Evolutionary conservation across 2,113 vertebrate species (phyloP).

Genomic region (Maccullochella peelii): DNA sequence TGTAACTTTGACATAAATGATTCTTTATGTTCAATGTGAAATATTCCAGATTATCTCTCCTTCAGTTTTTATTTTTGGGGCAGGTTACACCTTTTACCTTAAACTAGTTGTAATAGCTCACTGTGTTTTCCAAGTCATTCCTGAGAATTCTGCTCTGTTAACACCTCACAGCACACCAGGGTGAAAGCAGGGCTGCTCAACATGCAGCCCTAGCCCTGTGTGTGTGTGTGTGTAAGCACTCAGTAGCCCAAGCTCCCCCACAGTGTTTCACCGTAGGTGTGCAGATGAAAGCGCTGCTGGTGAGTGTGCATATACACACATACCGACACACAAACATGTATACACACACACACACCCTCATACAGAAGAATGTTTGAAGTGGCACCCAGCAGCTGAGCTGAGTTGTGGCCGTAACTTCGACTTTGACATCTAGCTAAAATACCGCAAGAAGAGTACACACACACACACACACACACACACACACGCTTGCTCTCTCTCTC

Average conservation of each 20-base stretch:
- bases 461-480: slow-evolving; percentile 17
- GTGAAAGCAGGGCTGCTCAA: slow-evolving; percentile 51
- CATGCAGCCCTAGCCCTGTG: slow-evolving; percentile 49
- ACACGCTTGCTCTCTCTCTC: not conserved
- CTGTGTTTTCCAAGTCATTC: slow-evolving; percentile 18
- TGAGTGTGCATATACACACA: slow-evolving; percentile 43
- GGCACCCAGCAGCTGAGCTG: slow-evolving; percentile 66
- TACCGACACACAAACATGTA: slow-evolving; percentile 15
- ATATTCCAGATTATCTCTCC: too few species aligned
- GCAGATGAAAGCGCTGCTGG: slow-evolving; percentile 76
- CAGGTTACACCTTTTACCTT: not conserved
- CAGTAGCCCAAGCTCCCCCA: slow-evolving; percentile 55
- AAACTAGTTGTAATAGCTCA: not conserved
- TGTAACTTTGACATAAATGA: too few species aligned
- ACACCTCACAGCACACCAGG: slow-evolving; percentile 20
- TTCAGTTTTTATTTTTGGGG: not conserved
- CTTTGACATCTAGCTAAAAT: slow-evolving; percentile 73
- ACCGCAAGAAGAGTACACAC: slow-evolving; percentile 23
- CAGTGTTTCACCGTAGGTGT: slow-evolving; percentile 71
- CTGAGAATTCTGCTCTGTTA: slow-evolving; percentile 29
- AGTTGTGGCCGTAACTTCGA: slow-evolving; percentile 70
- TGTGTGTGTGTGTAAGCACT: slow-evolving; percentile 38
- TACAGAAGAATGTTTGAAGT: slow-evolving; percentile 71
- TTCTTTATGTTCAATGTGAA: too few species aligned
- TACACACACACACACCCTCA: slow-evolving; percentile 20